Evolutionary conservation across 2,113 vertebrate genomes (phyloP).

Genomic region (Rhea americana): DNA sequence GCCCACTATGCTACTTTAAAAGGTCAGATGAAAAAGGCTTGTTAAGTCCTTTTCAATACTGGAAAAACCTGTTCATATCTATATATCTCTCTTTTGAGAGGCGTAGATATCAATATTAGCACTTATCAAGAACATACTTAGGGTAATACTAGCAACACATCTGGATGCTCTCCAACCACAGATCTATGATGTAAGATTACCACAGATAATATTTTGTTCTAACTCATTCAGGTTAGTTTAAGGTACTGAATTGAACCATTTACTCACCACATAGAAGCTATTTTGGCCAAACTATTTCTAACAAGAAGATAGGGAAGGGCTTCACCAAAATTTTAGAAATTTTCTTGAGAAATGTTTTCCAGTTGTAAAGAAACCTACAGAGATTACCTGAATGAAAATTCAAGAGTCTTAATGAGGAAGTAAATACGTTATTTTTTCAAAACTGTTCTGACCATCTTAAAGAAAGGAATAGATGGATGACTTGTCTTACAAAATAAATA

Average conservation of each 20-base stretch:
- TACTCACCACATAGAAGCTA: neutral
- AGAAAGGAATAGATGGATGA: neutral
- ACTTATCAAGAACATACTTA: slow-evolving; percentile 43
- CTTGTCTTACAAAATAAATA: neutral
- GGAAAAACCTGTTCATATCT: slow-evolving; percentile 40
- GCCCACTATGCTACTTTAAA: slow-evolving; percentile 71
- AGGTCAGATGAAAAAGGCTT: slow-evolving; percentile 74
- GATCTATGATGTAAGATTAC: neutral
- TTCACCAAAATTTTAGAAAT: neutral
- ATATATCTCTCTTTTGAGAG: slow-evolving; percentile 43
- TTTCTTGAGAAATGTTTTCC: neutral
- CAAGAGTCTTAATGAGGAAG: neutral
- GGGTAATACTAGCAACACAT: slow-evolving; percentile 47
- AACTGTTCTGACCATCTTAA: neutral
- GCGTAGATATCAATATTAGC: slow-evolving; percentile 37
- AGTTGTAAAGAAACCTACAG: neutral
- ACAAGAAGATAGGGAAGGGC: neutral
- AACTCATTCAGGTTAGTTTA: neutral
- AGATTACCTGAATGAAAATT: neutral
- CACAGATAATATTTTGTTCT: neutral
- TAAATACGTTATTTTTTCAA: neutral
- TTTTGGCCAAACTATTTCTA: neutral
- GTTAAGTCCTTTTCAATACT: slow-evolving; percentile 56
- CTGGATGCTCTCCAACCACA: slow-evolving; percentile 52
- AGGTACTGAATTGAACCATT: neutral